Conservation (phyloP, 2,888 invertebrate genomes). For the Hypselothyrea guttata region DNA sequence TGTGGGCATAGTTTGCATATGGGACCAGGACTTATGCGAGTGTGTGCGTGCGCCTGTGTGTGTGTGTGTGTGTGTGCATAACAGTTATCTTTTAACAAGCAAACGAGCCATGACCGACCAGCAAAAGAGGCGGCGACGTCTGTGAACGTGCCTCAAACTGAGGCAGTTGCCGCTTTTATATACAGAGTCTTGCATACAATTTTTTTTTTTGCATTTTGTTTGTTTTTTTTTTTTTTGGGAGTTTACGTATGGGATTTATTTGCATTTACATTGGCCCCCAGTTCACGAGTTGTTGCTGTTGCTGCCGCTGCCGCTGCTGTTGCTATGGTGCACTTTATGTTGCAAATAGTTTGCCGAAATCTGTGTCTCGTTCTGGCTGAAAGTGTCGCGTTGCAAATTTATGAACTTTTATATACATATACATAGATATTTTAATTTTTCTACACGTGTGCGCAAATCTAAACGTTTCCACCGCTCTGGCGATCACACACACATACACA, state of each 20-base stretch:
- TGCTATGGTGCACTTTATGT: slow-evolving; percentile 50
- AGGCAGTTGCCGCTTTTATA: slow-evolving; percentile 31
- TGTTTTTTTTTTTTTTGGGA: slow-evolving; percentile 48
- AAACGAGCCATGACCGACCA: slow-evolving; percentile 57
- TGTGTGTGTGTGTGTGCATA: slow-evolving; percentile 24
- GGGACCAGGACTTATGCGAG: slow-evolving; percentile 3
- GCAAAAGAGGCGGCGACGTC: slow-evolving; percentile 39
- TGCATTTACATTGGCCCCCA: slow-evolving; percentile 53
- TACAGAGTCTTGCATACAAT: slow-evolving; percentile 66
- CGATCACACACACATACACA: too few species aligned
- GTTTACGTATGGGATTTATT: slow-evolving; percentile 69
- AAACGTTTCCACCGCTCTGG: slow-evolving; percentile 31
- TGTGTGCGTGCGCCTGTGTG: background rate
- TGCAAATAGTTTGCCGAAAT: slow-evolving; percentile 71
- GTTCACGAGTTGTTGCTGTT: background rate
- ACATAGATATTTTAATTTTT: slow-evolving; percentile 52
- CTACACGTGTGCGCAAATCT: slow-evolving; percentile 45
- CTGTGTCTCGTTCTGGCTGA: slow-evolving; percentile 57
- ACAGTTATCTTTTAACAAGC: slow-evolving; percentile 63
- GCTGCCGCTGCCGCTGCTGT: slow-evolving; percentile 9
- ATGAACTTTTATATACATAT: slow-evolving; percentile 56
- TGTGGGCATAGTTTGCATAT: slow-evolving; percentile 63
- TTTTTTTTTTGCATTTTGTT: too few species aligned
- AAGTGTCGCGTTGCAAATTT: slow-evolving; percentile 63
- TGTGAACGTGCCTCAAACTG: slow-evolving; percentile 48